Evolutionary conservation across 2,888 invertebrate genomes (phyloP).

Genomic region (Electrophaes corylata): DNA sequence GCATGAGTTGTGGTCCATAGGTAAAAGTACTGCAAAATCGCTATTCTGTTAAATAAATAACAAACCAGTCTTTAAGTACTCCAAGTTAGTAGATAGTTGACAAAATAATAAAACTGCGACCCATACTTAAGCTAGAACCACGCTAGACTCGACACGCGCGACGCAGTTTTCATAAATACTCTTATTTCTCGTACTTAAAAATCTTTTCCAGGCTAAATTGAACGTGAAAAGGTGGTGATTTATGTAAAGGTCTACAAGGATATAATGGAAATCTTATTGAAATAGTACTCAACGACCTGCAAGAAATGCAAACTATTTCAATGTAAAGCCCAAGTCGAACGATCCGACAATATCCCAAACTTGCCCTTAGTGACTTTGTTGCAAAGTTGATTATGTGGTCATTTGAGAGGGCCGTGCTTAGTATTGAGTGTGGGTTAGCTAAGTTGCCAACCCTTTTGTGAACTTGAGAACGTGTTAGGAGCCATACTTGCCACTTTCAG

Average conservation of each 20-base stretch:
- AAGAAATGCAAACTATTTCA: slow-evolving; percentile 45
- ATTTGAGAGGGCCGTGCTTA: slow-evolving; percentile 34
- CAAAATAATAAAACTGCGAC: too few relatives aligned
- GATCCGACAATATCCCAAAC: slow-evolving; percentile 41
- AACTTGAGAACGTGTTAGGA: slow-evolving; percentile 28
- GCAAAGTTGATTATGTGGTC: slow-evolving; percentile 46
- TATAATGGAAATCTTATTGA: slow-evolving; percentile 10
- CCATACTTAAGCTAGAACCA: too few relatives aligned
- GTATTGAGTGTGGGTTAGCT: slow-evolving; percentile 20
- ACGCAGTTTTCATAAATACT: too few relatives aligned
- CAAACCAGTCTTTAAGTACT: too few relatives aligned
- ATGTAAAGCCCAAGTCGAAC: slow-evolving; percentile 46
- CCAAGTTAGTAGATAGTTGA: too few relatives aligned
- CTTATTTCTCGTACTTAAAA: too few relatives aligned
- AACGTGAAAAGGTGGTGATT: too few relatives aligned
- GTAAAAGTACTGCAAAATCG: too few relatives aligned
- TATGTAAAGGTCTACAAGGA: neutral
- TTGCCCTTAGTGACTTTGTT: slow-evolving; percentile 41
- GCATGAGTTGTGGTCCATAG: too few relatives aligned
- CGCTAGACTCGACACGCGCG: too few relatives aligned
- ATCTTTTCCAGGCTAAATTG: too few relatives aligned
- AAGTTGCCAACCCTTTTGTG: slow-evolving; percentile 30
- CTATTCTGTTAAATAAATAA: too few relatives aligned
- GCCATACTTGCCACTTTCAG: neutral
- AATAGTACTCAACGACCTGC: slow-evolving; percentile 28